Conservation (phyloP, 2,888 invertebrate genomes). For the Sarcophaga rosellei region DNA sequence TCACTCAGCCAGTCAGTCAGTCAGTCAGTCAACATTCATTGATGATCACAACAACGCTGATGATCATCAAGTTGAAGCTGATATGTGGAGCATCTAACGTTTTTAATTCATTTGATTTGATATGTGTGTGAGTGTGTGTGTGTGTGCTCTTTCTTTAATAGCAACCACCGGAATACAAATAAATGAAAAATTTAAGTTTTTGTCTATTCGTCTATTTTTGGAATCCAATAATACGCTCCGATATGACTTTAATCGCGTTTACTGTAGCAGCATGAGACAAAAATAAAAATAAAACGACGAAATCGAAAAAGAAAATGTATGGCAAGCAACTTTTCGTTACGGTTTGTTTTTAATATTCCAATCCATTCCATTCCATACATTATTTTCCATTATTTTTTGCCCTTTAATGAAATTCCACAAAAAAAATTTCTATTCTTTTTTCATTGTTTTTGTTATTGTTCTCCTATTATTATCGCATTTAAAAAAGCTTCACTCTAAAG, state of each 20-base stretch:
- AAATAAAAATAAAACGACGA: not conserved
- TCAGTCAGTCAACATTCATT: too few species aligned
- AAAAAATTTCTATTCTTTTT: too few species aligned
- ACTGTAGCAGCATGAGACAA: not conserved
- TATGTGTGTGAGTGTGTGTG: not conserved
- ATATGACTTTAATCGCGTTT: constrained; percentile 29
- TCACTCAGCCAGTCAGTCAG: too few species aligned
- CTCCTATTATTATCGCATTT: too few species aligned
- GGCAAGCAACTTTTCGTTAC: not conserved
- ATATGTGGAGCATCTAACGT: constrained; percentile 15
- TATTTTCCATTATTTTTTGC: too few species aligned
- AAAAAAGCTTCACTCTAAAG: too few species aligned
- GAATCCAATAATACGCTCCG: constrained; percentile 47
- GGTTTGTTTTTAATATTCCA: not conserved
- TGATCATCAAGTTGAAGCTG: not conserved
- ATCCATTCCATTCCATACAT: too few species aligned
- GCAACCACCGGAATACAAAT: constrained; percentile 16
- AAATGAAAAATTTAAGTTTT: constrained; percentile 13
- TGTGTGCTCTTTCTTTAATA: not conserved
- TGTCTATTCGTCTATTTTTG: not conserved
- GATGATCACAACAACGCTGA: too few species aligned
- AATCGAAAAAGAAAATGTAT: not conserved
- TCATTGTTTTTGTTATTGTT: too few species aligned
- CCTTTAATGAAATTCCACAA: too few species aligned
- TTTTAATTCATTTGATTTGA: not conserved